These are phyloP conservation scores for Calyptomena viridis DNA, from an alignment of 2,113 vertebrate species.

Conservation along the genomic window DNA sequence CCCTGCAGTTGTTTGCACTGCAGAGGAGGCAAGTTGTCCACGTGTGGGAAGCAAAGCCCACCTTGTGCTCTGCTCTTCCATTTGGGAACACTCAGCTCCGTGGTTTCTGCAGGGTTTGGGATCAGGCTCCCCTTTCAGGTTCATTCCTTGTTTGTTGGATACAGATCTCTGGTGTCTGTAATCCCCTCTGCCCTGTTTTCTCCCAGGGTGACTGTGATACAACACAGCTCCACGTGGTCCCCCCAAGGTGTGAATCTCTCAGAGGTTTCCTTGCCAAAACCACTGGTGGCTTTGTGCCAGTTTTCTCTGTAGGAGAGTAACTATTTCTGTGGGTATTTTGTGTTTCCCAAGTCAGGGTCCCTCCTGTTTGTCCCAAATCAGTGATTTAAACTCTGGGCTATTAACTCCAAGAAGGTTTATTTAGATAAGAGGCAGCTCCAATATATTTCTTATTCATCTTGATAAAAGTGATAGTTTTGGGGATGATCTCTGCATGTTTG, in stretches of 20 bases:
- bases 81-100: not conserved
- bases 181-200: not conserved
- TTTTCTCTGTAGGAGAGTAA: not conserved
- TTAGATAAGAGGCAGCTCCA: not conserved
- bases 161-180: not conserved
- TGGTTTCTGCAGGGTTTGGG: not conserved
- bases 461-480: not conserved
- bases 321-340: not conserved
- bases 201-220: not conserved
- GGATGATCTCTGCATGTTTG: not conserved
- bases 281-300: fast-evolving
- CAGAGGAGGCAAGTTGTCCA: not conserved
- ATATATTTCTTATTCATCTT: not conserved
- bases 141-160: not conserved
- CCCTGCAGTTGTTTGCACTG: not conserved
- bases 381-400: not conserved
- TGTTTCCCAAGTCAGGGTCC: not conserved
- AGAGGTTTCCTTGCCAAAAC: not conserved
- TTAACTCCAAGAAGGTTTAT: not conserved
- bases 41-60: not conserved
- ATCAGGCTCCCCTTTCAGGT: not conserved
- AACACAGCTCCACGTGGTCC: not conserved
- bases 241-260: not conserved
- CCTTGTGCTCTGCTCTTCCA: not conserved
- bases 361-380: not conserved